Percentiles rank a stretch among this genome's conserved stretches.
phyloP scores from a whole-genome alignment of 2,797 vertebrate genomes.

The Coregonus suidteri region DNA sequence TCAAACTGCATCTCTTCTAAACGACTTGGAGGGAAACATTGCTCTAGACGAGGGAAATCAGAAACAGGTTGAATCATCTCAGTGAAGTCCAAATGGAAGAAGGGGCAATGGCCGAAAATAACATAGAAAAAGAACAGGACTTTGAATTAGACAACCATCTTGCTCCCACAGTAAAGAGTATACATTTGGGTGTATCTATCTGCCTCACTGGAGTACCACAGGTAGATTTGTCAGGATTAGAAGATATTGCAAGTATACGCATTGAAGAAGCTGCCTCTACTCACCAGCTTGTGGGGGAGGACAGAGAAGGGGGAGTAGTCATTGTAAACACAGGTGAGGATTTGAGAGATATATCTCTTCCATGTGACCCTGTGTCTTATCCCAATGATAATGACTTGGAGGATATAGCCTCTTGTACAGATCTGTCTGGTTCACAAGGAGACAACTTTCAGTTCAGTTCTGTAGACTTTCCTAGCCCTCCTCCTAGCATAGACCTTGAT shows the following conservation, averaged over 20 bases:
- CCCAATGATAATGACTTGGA: conserved; percentile 52
- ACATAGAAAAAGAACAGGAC: conserved; percentile 22
- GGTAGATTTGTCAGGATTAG: conserved; percentile 42
- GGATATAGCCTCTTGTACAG: conserved; percentile 39
- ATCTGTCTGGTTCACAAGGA: conserved; percentile 56
- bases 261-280: conserved; percentile 37
- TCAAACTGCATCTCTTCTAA: conserved; percentile 39
- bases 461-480: conserved; percentile 76
- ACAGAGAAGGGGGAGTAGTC: conserved; percentile 38
- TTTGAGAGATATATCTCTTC: conserved; percentile 36
- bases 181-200: conserved; percentile 43
- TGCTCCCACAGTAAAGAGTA: conserved; percentile 37
- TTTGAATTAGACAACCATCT: conserved; percentile 40
- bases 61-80: conserved; percentile 64
- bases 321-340: conserved; percentile 40
- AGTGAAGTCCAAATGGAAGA: conserved; percentile 37
- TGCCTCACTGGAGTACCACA: conserved; percentile 47
- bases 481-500: conserved; percentile 71
- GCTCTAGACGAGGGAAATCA: conserved; percentile 67
- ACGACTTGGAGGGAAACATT: conserved; percentile 12
- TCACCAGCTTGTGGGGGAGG: conserved; percentile 22
- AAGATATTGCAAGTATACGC: conserved; percentile 44
- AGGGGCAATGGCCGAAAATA: conserved; percentile 23
- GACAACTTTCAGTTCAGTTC: conserved; percentile 68
- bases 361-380: conserved; percentile 47